Conservation (phyloP, 2,888 invertebrate genomes). For the Molorchus minor region DNA sequence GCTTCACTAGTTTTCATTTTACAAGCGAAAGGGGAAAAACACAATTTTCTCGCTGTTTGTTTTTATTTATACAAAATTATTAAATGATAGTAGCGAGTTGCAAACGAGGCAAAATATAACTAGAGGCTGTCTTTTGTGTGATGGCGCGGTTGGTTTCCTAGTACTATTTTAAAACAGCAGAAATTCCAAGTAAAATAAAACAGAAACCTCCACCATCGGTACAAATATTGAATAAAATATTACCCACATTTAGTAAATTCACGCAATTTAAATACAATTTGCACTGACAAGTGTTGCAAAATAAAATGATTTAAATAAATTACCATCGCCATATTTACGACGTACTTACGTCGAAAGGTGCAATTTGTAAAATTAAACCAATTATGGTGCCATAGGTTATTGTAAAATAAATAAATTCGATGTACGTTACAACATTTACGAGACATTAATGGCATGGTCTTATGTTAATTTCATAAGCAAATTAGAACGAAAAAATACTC, state of each 20-base stretch:
- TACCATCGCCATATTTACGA: background rate
- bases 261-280: background rate
- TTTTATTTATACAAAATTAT: too few relatives aligned
- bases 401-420: constrained; percentile 13
- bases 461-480: constrained; percentile 17
- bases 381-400: constrained; percentile 8
- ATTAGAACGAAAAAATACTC: constrained; percentile 16
- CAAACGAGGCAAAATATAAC: too few relatives aligned
- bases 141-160: too few relatives aligned
- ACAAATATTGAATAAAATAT: background rate
- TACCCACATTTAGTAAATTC: background rate
- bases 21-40: too few relatives aligned
- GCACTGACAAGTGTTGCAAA: background rate
- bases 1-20: too few relatives aligned
- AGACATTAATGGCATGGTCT: constrained; percentile 3
- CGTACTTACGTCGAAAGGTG: constrained; percentile 10
- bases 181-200: too few relatives aligned
- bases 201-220: too few relatives aligned
- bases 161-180: too few relatives aligned
- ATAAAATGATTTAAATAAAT: constrained; percentile 1
- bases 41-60: too few relatives aligned
- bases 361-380: constrained; percentile 23
- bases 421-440: constrained; percentile 18
- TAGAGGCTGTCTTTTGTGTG: too few relatives aligned
- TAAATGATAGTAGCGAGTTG: too few relatives aligned